Evolutionary conservation across 2,888 invertebrate species (phyloP).

Genomic region (Entomobrya multifasciata): DNA sequence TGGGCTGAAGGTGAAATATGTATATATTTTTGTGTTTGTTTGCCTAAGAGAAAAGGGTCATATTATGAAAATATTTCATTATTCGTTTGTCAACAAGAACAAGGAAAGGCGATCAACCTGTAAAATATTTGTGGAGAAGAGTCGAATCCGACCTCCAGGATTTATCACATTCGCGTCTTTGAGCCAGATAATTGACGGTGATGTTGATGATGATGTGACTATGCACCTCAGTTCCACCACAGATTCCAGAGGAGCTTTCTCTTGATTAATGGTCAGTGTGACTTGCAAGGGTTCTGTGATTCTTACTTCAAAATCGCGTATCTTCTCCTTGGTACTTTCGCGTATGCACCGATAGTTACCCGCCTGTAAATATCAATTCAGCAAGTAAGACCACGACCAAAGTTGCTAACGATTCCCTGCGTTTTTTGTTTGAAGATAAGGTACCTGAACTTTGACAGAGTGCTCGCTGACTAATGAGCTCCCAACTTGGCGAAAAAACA

Average conservation of each 20-base stretch:
- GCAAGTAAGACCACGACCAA: too few species aligned
- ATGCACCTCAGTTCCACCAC: constrained; percentile 75
- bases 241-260: constrained; percentile 76
- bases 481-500: constrained; percentile 75
- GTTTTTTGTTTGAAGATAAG: too few species aligned
- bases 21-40: too few species aligned
- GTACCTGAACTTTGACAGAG: constrained; percentile 72
- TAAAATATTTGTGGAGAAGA: constrained; percentile 77
- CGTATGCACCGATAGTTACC: constrained; percentile 77
- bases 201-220: constrained; percentile 71
- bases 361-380: too few species aligned
- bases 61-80: constrained; percentile 14
- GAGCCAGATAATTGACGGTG: constrained; percentile 88
- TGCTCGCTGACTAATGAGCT: constrained; percentile 76
- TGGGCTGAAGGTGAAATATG: too few species aligned
- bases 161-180: constrained; percentile 78
- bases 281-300: constrained; percentile 76
- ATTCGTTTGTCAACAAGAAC: not conserved
- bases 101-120: constrained; percentile 72
- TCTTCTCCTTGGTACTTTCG: constrained; percentile 65
- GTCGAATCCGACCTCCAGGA: constrained; percentile 77
- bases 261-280: constrained; percentile 76
- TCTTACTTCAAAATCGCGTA: constrained; percentile 76
- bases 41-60: not conserved
- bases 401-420: too few species aligned